phyloP scores from a whole-genome alignment of 2,113 vertebrate genomes.

The Xyrauchen texanus region DNA sequence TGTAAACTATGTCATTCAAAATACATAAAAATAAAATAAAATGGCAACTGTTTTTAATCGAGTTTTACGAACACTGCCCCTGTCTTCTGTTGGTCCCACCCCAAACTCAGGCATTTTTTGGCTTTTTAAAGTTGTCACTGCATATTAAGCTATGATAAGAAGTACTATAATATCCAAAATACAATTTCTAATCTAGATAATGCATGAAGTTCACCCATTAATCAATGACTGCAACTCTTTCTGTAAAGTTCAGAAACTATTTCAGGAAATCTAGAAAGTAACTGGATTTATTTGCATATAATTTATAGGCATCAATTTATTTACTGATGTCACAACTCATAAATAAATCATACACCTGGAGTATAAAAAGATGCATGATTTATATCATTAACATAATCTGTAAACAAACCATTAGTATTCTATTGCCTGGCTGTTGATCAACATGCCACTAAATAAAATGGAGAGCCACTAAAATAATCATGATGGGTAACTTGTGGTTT shows the following conservation, averaged over 20 bases:
- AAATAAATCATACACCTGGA: background rate
- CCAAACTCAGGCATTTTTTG: no score
- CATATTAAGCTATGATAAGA: no score
- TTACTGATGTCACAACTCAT: background rate
- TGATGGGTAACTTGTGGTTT: constrained; percentile 36
- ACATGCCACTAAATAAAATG: constrained; percentile 5
- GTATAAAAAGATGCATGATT: constrained; percentile 13
- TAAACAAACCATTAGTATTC: background rate
- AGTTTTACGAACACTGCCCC: no score
- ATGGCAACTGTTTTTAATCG: no score
- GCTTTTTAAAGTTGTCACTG: no score
- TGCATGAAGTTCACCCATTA: background rate
- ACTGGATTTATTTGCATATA: background rate
- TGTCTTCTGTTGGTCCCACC: no score
- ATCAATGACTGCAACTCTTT: background rate
- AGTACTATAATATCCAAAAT: no score
- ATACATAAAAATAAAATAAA: no score
- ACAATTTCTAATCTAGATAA: no score
- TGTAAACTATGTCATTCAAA: background rate
- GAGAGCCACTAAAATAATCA: background rate
- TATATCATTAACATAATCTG: background rate
- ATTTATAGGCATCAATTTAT: background rate
- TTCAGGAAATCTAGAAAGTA: background rate
- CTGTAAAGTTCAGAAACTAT: background rate
- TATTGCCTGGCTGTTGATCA: constrained; percentile 9